Base-by-base conservation (phyloP, 2,888 invertebrate species). In the Drosophila prostipennis region DNA sequence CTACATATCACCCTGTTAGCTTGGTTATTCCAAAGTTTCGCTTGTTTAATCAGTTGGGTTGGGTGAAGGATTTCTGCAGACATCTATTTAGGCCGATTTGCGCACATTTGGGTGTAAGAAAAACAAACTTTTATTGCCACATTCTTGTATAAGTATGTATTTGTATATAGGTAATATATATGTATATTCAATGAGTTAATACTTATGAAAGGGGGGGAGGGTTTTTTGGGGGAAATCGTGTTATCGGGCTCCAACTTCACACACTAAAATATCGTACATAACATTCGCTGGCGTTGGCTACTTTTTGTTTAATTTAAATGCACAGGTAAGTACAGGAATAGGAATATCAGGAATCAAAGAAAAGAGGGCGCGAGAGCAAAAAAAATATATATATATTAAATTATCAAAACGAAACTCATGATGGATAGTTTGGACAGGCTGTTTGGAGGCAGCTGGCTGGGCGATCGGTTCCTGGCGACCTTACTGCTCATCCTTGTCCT, bases 401-500 rank as follows among this genome's bases (percentile, higher is more conserved):
- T 37, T 72, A 72, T 53, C 73, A 72, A 56, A 72, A 68, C 68
- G 45, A 68, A 67, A 68, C 68, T 65, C 65, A 54, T 53, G 37
- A 53, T 65, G 67, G 52, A 52, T 65, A 32, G 13, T 26, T 58
- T 53, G 43, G 59, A 68, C 57, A 67, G 68, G 51, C 45, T 59
- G 52, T 48, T 39, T 39, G 37, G 19, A 43, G 53, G 61, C 40
- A 60, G 42, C 37, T 51, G 54, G 49, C 48, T 26, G 10, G 13
- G 16, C 11, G 8, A 36, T 29, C 8, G 46, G 16, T 11, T 14
- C 3, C 23, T 34, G 40, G 8, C 43, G 19, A 54, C 59, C 93
- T 46, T 94, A 96, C 93, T 97, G 96, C 90, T 99, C 98, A 92
- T 99, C 98, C 92, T 98, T 98, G 84, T 99, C 99, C 93, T 99